Percentiles rank a stretch among this genome's conserved stretches.
Conservation (phyloP, 2,888 invertebrate species). For the Troides helena region DNA sequence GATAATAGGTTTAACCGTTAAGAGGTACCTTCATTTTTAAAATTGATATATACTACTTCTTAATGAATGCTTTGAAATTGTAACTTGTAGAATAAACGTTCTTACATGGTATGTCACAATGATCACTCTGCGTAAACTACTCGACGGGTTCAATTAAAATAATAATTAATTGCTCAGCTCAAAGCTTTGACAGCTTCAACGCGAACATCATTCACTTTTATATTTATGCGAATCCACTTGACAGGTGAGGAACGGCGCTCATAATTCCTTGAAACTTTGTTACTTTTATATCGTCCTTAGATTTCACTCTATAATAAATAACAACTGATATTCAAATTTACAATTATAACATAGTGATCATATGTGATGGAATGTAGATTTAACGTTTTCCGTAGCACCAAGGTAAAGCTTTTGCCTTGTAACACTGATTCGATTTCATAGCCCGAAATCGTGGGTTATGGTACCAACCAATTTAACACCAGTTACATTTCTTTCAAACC, state of each 20-base stretch:
- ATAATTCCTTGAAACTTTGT: constrained; percentile 53
- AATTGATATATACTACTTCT: not conserved
- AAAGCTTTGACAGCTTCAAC: constrained; percentile 64
- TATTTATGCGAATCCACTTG: constrained; percentile 71
- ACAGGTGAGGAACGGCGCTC: constrained; percentile 63
- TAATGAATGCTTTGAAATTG: not conserved
- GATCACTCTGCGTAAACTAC: constrained; percentile 53
- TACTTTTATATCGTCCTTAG: constrained; percentile 34
- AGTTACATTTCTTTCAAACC: no score
- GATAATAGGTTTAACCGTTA: not conserved
- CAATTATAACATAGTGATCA: not conserved
- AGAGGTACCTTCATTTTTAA: not conserved
- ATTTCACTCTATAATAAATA: not conserved
- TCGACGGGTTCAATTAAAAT: constrained; percentile 70
- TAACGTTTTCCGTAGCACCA: no score
- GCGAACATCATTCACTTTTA: constrained; percentile 72
- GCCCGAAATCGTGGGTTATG: no score
- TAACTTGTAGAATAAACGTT: constrained; percentile 28
- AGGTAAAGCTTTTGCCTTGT: no score
- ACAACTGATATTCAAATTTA: not conserved
- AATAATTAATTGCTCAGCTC: constrained; percentile 72
- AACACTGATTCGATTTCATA: no score
- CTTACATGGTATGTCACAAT: constrained; percentile 41
- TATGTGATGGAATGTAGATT: no score
- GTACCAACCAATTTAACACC: no score